Evolutionary conservation across 2,113 vertebrate genomes (phyloP).

Genomic region (Tauraco erythrolophus): DNA sequence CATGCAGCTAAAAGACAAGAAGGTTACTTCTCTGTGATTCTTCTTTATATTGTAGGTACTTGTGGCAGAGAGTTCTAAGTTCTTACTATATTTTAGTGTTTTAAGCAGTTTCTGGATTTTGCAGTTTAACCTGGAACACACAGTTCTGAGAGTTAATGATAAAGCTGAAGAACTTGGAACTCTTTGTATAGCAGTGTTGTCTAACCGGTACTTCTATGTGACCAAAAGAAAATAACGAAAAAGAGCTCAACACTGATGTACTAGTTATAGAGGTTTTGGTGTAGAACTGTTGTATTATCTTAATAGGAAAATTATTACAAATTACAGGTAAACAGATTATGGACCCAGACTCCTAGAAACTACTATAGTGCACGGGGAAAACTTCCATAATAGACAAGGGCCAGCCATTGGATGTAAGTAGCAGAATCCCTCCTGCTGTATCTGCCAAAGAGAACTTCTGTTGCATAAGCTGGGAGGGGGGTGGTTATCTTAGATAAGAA

Average conservation of each 20-base stretch:
- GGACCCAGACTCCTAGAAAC: constrained; percentile 61
- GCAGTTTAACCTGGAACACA: constrained; percentile 23
- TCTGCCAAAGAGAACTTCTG: constrained; percentile 64
- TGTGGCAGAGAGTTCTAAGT: constrained; percentile 46
- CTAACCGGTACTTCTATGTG: constrained; percentile 68
- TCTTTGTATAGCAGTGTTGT: constrained; percentile 55
- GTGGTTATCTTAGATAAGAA: neutral
- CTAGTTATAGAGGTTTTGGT: constrained; percentile 39
- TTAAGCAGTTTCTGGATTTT: constrained; percentile 57
- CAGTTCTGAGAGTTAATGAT: constrained; percentile 27
- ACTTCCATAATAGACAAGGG: constrained; percentile 11
- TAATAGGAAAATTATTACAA: constrained; percentile 52
- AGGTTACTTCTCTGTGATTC: constrained; percentile 53
- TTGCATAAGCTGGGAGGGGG: neutral
- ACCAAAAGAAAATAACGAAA: constrained; percentile 71
- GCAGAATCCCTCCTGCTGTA: constrained; percentile 27
- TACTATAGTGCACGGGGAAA: constrained; percentile 49
- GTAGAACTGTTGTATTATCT: constrained; percentile 52
- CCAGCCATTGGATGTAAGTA: constrained; percentile 38
- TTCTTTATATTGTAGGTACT: constrained; percentile 47
- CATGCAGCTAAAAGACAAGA: constrained; percentile 56
- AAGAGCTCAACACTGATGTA: constrained; percentile 12
- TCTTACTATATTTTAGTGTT: neutral
- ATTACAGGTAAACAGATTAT: constrained; percentile 61
- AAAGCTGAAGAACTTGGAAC: constrained; percentile 71